Conservation (phyloP, 2,888 invertebrate genomes). For the Napeogenes inachia region DNA sequence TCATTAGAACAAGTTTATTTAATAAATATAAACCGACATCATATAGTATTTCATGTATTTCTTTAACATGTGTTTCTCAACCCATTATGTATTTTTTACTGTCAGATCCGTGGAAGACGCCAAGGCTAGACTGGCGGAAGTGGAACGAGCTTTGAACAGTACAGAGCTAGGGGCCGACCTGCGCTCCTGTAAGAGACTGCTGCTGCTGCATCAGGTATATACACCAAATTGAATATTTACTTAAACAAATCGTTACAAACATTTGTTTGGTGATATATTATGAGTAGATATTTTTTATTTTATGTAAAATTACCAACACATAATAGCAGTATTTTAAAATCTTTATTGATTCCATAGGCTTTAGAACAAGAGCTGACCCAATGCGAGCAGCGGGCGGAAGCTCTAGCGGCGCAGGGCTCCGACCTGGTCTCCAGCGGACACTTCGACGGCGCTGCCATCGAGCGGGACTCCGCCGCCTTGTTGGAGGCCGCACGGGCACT, state of each 20-base stretch:
- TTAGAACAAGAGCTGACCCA: slow-evolving; percentile 90
- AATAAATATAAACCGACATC: too few relatives aligned
- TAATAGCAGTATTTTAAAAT: too few relatives aligned
- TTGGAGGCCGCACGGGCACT: slow-evolving; percentile 83
- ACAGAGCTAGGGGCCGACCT: slow-evolving; percentile 93
- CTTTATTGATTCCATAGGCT: slow-evolving; percentile 51
- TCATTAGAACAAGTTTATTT: too few relatives aligned
- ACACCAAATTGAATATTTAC: background rate
- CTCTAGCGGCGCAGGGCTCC: slow-evolving; percentile 87
- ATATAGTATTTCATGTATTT: too few relatives aligned
- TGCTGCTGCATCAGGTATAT: slow-evolving; percentile 89
- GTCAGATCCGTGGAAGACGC: slow-evolving; percentile 91
- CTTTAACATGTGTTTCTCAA: too few relatives aligned
- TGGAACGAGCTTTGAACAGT: slow-evolving; percentile 86
- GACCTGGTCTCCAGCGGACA: slow-evolving; percentile 96
- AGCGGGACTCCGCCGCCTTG: slow-evolving; percentile 85
- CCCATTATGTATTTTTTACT: background rate
- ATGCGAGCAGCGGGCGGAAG: slow-evolving; percentile 89
- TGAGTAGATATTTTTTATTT: too few relatives aligned
- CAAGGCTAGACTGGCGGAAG: slow-evolving; percentile 88
- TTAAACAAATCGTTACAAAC: too few relatives aligned
- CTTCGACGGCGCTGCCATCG: slow-evolving; percentile 93
- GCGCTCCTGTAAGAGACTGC: slow-evolving; percentile 91
- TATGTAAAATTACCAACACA: too few relatives aligned
- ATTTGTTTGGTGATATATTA: too few relatives aligned